A percentile compares a stretch with the other conserved stretches of the same genome.
These are phyloP conservation scores for Dendrocincla tyrannina DNA, from an alignment of 2,797 vertebrate species.

Conservation along the genomic window DNA sequence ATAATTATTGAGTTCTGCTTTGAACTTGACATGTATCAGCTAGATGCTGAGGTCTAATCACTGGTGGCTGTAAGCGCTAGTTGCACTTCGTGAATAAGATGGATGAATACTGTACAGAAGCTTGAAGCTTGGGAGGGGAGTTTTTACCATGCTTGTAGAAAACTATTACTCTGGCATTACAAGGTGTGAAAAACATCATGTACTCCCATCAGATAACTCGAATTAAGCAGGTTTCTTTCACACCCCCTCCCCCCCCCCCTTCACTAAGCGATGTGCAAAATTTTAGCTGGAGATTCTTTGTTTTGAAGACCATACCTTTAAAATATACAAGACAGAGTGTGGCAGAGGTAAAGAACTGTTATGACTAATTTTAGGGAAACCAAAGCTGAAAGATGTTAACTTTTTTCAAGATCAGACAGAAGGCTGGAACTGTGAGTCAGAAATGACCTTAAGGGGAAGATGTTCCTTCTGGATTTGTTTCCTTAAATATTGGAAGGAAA, in stretches of 20 bases:
- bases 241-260: neutral
- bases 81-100: neutral
- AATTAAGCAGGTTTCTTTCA: neutral
- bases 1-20: conserved; percentile 14
- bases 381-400: neutral
- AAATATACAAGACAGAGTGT: neutral
- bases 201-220: neutral
- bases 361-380: conserved; percentile 20
- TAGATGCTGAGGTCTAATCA: neutral
- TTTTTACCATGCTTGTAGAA: neutral
- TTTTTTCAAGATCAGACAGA: neutral
- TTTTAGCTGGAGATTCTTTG: neutral
- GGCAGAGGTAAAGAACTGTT: neutral
- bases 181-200: neutral
- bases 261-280: neutral
- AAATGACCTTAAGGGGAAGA: neutral
- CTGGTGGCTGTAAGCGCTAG: neutral
- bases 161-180: neutral
- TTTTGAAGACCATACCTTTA: neutral
- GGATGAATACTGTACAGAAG: neutral
- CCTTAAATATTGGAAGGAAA: conserved; percentile 6
- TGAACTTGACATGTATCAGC: neutral
- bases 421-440: neutral
- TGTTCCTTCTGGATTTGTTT: conserved; percentile 31
- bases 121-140: neutral